phyloP scores from a whole-genome alignment of 1,140 invertebrate genomes.

The Metaphire vulgaris region DNA sequence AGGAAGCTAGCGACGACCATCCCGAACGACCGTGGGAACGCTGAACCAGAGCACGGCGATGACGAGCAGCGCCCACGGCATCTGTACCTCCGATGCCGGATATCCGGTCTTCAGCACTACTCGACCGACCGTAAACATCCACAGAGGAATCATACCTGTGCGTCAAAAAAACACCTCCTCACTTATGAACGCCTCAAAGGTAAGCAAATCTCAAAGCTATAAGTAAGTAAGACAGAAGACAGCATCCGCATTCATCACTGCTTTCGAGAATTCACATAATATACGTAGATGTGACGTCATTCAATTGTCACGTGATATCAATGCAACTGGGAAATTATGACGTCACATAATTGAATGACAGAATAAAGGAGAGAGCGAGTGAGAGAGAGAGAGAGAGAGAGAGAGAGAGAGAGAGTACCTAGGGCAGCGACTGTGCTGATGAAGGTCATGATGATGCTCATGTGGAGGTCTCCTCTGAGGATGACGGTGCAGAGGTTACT shows the following conservation, averaged over 20 bases:
- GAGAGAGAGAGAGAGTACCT: too few relatives aligned
- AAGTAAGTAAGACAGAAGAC: not conserved
- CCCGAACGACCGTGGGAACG: not conserved
- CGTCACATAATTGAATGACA: too few relatives aligned
- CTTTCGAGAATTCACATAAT: too few relatives aligned
- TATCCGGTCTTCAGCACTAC: slow-evolving; percentile 59
- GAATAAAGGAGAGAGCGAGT: too few relatives aligned
- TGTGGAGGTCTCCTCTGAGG: slow-evolving; percentile 48
- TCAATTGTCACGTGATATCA: too few relatives aligned
- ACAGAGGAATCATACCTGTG: slow-evolving; percentile 78
- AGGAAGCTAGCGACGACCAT: not conserved
- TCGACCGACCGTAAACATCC: slow-evolving; percentile 77
- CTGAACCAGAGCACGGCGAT: not conserved
- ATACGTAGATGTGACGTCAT: too few relatives aligned
- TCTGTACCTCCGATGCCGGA: not conserved
- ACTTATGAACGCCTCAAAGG: not conserved
- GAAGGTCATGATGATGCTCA: slow-evolving; percentile 46
- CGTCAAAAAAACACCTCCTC: slow-evolving; percentile 35
- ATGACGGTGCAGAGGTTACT: slow-evolving; percentile 52
- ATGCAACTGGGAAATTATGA: too few relatives aligned
- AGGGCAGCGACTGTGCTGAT: slow-evolving; percentile 28
- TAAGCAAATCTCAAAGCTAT: not conserved
- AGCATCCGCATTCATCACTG: too few relatives aligned
- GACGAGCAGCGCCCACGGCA: not conserved
- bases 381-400: too few relatives aligned